Evolutionary conservation across 2,113 vertebrate genomes (phyloP).

Genomic region (Mungos mungo): DNA sequence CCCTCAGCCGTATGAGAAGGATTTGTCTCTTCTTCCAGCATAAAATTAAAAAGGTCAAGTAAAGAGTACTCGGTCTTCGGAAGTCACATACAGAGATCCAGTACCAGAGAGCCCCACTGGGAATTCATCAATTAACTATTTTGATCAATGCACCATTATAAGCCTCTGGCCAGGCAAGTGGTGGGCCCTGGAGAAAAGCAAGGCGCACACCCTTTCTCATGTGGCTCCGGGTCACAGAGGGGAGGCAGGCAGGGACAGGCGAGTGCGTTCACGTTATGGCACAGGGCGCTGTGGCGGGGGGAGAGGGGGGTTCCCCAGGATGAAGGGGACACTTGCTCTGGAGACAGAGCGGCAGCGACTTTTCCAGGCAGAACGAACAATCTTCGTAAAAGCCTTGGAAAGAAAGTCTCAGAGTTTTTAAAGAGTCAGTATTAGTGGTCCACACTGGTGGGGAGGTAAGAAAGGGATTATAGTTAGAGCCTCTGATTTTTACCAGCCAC

Average conservation of each 20-base stretch:
- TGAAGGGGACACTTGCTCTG: neutral
- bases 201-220: rapidly evolving
- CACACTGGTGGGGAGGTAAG: neutral
- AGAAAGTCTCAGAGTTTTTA: neutral
- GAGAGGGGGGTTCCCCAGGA: neutral
- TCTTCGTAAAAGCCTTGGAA: neutral
- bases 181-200: neutral
- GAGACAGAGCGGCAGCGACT: neutral
- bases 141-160: neutral
- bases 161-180: neutral
- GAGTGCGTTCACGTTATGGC: rapidly evolving
- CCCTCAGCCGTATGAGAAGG: neutral
- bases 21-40: neutral
- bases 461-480: neutral
- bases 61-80: neutral
- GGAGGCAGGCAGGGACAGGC: neutral
- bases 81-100: neutral
- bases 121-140: neutral
- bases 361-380: neutral
- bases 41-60: neutral
- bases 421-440: neutral
- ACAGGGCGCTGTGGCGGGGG: neutral
- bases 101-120: neutral
- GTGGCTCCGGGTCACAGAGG: rapidly evolving
- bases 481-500: neutral